phyloP scores from a whole-genome alignment of 92 coral and sea anemone genomes.

The Palythoa grandiflora region DNA sequence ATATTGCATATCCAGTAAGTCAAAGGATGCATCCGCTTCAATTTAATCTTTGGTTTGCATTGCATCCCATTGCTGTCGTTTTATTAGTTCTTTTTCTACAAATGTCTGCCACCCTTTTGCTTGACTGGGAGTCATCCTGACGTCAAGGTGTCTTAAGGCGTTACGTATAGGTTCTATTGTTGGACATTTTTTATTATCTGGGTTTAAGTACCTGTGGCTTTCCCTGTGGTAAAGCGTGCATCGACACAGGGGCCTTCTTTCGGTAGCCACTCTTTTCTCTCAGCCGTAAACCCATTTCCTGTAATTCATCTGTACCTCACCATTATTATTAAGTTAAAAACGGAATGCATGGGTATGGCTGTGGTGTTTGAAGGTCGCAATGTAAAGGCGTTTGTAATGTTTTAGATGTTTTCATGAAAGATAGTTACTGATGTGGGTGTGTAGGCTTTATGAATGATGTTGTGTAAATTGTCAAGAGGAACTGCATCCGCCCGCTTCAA shows the following conservation, averaged over 20 bases:
- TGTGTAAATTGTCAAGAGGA: conserved; percentile 13
- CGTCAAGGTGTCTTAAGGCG: conserved; percentile 12
- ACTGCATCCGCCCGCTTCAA: conserved; percentile 34
- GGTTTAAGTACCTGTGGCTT: conserved; percentile 46
- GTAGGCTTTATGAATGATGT: conserved; percentile 37
- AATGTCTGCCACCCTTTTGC: conserved; percentile 28
- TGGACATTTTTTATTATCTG: conserved; percentile 57
- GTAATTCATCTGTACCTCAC: conserved; percentile 50
- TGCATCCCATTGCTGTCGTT: not conserved
- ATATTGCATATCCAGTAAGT: conserved; percentile 13
- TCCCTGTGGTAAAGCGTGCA: conserved; percentile 3
- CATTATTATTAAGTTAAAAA: conserved; percentile 51
- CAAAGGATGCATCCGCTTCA: conserved; percentile 36
- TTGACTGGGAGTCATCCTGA: conserved; percentile 5
- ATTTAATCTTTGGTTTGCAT: conserved; percentile 27
- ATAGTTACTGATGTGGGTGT: conserved; percentile 44
- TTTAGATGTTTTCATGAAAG: conserved; percentile 48
- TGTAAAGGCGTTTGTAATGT: conserved; percentile 54
- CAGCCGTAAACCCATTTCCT: conserved; percentile 51
- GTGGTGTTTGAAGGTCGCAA: conserved; percentile 50
- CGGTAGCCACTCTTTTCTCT: conserved; percentile 62
- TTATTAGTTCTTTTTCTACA: not conserved
- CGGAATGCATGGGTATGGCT: conserved; percentile 66
- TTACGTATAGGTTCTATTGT: not conserved
- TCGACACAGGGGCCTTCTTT: conserved; percentile 33